Base-by-base conservation (phyloP, 2,888 invertebrate genomes). In the Lacanobia wlatinum region DNA sequence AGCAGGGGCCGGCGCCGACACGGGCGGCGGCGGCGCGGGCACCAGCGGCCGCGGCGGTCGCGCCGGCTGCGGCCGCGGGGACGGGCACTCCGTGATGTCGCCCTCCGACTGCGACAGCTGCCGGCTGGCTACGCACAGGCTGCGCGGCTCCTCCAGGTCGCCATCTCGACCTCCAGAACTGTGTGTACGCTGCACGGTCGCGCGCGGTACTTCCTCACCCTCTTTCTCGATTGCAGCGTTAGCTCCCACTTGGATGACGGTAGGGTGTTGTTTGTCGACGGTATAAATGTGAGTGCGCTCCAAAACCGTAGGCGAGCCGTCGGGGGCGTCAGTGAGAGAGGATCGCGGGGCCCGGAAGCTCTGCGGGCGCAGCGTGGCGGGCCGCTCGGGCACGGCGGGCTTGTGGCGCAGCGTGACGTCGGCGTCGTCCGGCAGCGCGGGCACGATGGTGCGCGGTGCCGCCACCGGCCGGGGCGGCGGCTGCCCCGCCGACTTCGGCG, bases 301-400 rank as follows among this genome's bases (percentile, higher is more conserved):
- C 82, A 98, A 92, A 58, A 96, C 96, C 21, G 96, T 94, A 40
- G 96, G 96, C 70, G 89, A 82, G n/a, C 82, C 73, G 40, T 89
- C 91, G 8, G 87, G 80, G 66, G 92, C 90, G 46, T 87, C 88
- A 23, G 80, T 71, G 86, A 87, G 79, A 81, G 94, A 94, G 80
- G 90, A 92, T 66, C 95, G 92, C 66, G 93, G 90, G 70, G 91
- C 95, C 76, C 96, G 93, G 90, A 96, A 97, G 90, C 95, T 96
- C 70, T 97, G 97, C 83, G 97, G 96, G 28, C 97, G 96, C 73
- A 98, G 94, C 60, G 97, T 97, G 55, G 97, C 97, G 63, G 98
- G 98, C 70, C 98, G 96, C 91, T 98, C 98, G 64, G 98, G 98
- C 83, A 98, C 97, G 65, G 97, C 98, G 9, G 98, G 98, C 92